phyloP scores from a whole-genome alignment of 2,113 vertebrate genomes.

The Asarcornis scutulata region DNA sequence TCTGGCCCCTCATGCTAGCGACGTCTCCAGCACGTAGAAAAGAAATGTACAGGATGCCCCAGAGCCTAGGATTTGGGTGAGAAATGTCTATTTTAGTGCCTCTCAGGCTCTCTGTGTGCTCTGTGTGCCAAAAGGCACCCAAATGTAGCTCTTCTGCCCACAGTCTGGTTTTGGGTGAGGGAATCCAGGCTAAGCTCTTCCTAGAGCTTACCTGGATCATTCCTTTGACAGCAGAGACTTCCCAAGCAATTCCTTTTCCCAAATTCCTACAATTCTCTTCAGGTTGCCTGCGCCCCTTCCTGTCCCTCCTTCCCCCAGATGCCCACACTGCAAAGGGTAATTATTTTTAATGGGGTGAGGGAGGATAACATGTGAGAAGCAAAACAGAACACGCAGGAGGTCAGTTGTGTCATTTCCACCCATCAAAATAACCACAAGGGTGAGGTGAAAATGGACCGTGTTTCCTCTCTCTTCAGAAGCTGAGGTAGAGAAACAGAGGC shows the following conservation, averaged over 20 bases:
- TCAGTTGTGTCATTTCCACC: not conserved
- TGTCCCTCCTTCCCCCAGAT: not conserved
- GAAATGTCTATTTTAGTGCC: not conserved
- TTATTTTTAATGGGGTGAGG: not conserved
- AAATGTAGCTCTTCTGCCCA: not conserved
- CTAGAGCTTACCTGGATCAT: not conserved
- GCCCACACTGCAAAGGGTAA: not conserved
- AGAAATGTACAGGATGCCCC: not conserved
- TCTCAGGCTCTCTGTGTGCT: not conserved
- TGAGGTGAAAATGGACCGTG: not conserved
- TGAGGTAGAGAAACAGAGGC: not conserved
- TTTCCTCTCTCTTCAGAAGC: not conserved
- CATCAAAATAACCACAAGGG: not conserved
- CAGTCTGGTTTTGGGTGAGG: not conserved
- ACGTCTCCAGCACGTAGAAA: not conserved
- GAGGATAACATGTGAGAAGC: not conserved
- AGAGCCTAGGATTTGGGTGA: not conserved
- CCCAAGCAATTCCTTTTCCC: not conserved
- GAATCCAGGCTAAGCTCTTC: not conserved
- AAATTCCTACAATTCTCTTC: not conserved
- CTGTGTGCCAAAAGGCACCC: not conserved
- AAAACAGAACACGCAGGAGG: not conserved
- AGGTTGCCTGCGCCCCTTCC: not conserved
- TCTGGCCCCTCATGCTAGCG: not conserved
- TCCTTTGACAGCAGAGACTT: not conserved